A percentile compares a stretch with the other conserved stretches of the same genome.
Evolutionary conservation across 2,113 vertebrate species (phyloP).

Genomic region (Scalopus aquaticus): DNA sequence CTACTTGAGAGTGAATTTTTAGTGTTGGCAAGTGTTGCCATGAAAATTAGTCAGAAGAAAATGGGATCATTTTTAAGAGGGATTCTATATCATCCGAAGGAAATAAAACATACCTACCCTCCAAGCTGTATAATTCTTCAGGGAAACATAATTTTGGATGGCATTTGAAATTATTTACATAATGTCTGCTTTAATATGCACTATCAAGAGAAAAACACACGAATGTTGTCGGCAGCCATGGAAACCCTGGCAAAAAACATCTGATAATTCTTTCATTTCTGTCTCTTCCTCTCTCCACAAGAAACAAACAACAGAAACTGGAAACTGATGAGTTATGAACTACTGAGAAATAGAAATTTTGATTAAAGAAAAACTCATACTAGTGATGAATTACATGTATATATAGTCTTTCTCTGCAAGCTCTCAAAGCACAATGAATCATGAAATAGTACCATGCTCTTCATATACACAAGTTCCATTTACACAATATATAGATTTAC

Average conservation of each 20-base stretch:
- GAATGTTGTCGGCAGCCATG: neutral
- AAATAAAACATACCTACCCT: neutral
- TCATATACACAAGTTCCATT: neutral
- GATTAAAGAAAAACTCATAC: neutral
- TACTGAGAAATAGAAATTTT: neutral
- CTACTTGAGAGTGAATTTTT: neutral
- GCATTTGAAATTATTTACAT: neutral
- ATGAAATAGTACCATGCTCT: neutral
- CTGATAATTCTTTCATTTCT: neutral
- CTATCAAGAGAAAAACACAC: neutral
- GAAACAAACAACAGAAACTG: neutral
- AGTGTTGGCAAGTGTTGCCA: neutral
- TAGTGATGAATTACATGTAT: neutral
- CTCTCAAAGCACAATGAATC: neutral
- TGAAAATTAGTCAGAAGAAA: neutral
- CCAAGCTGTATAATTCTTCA: neutral
- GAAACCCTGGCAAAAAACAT: neutral
- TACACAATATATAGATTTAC: fast-evolving
- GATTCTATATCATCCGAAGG: neutral
- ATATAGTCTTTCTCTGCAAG: neutral
- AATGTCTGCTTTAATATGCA: neutral
- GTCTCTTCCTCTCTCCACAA: neutral
- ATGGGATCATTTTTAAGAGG: neutral
- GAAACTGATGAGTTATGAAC: neutral
- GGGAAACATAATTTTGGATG: neutral